A percentile compares a stretch with the other conserved stretches of the same genome.
Evolutionary conservation across 2,113 vertebrate species (phyloP).

Genomic region (Anoura caudifer): DNA sequence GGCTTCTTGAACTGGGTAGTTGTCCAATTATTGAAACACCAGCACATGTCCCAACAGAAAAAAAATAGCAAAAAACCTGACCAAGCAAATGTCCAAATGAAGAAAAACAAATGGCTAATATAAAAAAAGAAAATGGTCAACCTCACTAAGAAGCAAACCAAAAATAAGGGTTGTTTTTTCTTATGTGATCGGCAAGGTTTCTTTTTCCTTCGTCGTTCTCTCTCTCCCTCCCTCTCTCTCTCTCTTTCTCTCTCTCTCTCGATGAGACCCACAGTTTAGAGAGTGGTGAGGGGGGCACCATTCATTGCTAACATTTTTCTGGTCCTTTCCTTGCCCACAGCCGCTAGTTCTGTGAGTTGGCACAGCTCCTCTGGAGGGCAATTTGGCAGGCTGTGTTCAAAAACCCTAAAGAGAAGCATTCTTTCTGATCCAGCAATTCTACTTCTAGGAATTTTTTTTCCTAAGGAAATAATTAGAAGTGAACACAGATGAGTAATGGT

Average conservation of each 20-base stretch:
- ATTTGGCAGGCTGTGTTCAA: slow-evolving; percentile 58
- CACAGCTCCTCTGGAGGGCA: slow-evolving; percentile 63
- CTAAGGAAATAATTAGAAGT: slow-evolving; percentile 64
- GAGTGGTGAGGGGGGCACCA: not conserved
- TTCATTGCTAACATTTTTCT: not conserved
- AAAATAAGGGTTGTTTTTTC: not conserved
- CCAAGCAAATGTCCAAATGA: not conserved
- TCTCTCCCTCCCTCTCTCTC: not conserved
- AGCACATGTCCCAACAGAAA: not conserved
- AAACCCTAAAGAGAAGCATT: slow-evolving; percentile 39
- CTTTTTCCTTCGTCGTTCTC: not conserved
- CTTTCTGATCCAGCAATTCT: slow-evolving; percentile 55
- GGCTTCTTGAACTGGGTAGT: not conserved
- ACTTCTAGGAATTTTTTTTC: slow-evolving; percentile 71
- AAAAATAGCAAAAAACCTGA: not conserved
- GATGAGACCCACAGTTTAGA: not conserved
- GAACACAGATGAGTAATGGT: slow-evolving; percentile 52
- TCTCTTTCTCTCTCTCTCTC: not conserved
- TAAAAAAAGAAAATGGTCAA: not conserved
- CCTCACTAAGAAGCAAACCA: not conserved
- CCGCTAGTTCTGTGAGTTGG: slow-evolving; percentile 55
- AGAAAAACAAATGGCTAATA: not conserved
- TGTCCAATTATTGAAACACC: not conserved
- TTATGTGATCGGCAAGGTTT: not conserved
- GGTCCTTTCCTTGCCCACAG: not conserved